Evolutionary conservation across 2,113 vertebrate genomes (phyloP).

Genomic region (Nannobrachium achirus): DNA sequence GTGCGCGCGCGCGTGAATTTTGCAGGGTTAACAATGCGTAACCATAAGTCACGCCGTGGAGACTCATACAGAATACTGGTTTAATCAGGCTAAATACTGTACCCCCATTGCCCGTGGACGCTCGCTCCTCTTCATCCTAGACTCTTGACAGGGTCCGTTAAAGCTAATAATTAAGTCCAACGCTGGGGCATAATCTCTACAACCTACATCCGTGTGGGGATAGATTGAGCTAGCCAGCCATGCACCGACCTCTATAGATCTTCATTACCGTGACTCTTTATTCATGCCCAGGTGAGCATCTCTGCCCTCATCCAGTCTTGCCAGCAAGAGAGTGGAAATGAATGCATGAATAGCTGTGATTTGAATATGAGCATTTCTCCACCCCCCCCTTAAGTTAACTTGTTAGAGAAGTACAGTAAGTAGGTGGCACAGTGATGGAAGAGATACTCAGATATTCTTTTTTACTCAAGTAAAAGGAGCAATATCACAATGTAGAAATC

Average conservation of each 20-base stretch:
- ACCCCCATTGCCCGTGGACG: slow-evolving; percentile 13
- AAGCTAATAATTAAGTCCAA: slow-evolving; percentile 37
- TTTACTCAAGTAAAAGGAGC: no score
- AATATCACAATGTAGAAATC: no score
- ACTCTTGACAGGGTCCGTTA: slow-evolving; percentile 21
- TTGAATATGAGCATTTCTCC: slow-evolving; percentile 21
- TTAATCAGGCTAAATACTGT: slow-evolving; percentile 22
- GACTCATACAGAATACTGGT: slow-evolving; percentile 9
- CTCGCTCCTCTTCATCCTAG: background rate
- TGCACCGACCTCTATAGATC: slow-evolving; percentile 36
- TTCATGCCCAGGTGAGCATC: slow-evolving; percentile 34
- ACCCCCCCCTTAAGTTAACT: background rate
- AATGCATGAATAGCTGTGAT: slow-evolving; percentile 24
- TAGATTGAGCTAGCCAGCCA: slow-evolving; percentile 27
- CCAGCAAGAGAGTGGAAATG: background rate
- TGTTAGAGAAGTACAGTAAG: background rate
- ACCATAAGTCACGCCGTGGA: background rate
- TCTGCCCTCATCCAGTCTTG: slow-evolving; percentile 13
- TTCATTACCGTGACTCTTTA: slow-evolving; percentile 44
- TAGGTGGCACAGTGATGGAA: background rate
- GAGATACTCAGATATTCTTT: no score
- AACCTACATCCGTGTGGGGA: slow-evolving; percentile 22
- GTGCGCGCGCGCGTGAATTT: slow-evolving; percentile 4
- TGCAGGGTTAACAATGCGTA: slow-evolving; percentile 22
- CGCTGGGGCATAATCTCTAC: slow-evolving; percentile 38